phyloP scores from a whole-genome alignment of 2,797 vertebrate species.

The Tiaroga cobitis region DNA sequence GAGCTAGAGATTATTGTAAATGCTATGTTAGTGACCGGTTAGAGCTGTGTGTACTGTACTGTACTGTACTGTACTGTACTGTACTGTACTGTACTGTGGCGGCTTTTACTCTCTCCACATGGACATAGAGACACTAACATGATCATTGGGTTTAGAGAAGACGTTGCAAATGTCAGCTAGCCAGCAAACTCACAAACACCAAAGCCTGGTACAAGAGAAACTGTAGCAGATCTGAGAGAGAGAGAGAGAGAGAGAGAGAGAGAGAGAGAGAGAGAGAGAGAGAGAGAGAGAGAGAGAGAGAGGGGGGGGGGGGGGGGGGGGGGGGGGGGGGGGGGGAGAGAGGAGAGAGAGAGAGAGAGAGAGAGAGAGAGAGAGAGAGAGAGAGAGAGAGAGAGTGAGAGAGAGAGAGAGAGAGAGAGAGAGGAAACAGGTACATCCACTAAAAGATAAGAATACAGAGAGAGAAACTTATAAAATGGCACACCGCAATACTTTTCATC shows the following conservation, averaged over 20 bases:
- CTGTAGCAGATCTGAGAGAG: conserved; percentile 55
- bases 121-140: conserved; percentile 50
- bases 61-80: conserved; percentile 21
- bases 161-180: conserved; percentile 74
- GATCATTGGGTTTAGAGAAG: conserved; percentile 53
- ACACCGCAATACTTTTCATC: conserved; percentile 81
- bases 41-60: conserved; percentile 20
- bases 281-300: not conserved
- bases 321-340: too few relatives aligned
- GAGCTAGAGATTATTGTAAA: conserved; percentile 34
- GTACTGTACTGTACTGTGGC: conserved; percentile 10
- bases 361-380: conserved; percentile 36
- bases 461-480: conserved; percentile 79
- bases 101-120: conserved; percentile 54
- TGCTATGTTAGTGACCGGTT: conserved; percentile 21
- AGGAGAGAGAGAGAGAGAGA: not conserved
- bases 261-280: conserved; percentile 35
- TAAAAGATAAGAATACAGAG: conserved; percentile 70
- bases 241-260: not conserved
- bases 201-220: conserved; percentile 76
- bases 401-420: too few relatives aligned
- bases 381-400: conserved; percentile 7
- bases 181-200: conserved; percentile 83
- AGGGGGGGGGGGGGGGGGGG: too few relatives aligned
- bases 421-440: conserved; percentile 73